Base-by-base conservation (phyloP, 2,888 invertebrate genomes). In the Lycaena phlaeas region DNA sequence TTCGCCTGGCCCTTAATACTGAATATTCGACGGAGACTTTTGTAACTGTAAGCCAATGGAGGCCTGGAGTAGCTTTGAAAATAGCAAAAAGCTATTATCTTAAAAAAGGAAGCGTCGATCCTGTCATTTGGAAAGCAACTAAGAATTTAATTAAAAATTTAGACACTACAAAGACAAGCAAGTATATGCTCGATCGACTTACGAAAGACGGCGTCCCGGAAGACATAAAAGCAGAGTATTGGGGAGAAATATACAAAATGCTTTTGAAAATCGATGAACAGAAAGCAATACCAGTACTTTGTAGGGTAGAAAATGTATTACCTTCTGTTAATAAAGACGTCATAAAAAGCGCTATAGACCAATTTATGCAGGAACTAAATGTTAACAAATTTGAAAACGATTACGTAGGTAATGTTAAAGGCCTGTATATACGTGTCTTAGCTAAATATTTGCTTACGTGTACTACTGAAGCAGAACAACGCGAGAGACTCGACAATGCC, bases 371-470 rank as follows among this genome's bases (percentile, higher is more conserved):
- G n/a, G n/a, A n/a, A n/a, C n/a, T n/a, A n/a, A n/a, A 54, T 48
- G 45, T n/a, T 34, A 44, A 2, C 42, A 55, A 2, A 41, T 50
- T n/a, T 11, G 51, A 38, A 0, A 36, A 44, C 5, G 40, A 39
- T 4, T 4, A 27, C 2, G 31, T 40, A 3, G 4, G 27, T 7
- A 37, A 18, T 11, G 30, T 15, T 17, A n/a, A n/a, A n/a, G n/a
- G n/a, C n/a, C n/a, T n/a, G n/a, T n/a, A n/a, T n/a, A n/a, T n/a
- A 4, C 53, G 61, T 22, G 50, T 75, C 26, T 48, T 67, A 22
- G 59, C 61, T 0, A 70, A 66, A 46, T 68, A 58, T 43, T 53
- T 76, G 9, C 48, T 70, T 29, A 36, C 69, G 2, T 55, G 61
- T 36, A 54, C 56, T 48, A 54, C 46, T 31, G 51, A 60, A 41